Conservation (phyloP, 2,113 vertebrate genomes). For the Cololabis saira region DNA sequence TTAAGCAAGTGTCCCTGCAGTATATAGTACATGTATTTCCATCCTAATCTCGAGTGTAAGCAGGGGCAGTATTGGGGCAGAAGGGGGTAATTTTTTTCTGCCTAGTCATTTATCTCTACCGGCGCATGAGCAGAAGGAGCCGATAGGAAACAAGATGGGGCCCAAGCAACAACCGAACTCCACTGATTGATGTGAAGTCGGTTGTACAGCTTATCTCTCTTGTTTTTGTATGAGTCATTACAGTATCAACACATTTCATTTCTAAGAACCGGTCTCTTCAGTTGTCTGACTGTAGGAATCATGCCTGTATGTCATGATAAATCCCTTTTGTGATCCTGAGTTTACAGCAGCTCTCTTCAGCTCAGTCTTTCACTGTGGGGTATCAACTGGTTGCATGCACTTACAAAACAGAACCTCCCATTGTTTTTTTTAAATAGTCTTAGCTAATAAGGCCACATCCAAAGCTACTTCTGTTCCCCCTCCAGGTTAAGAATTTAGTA, state of each 20-base stretch:
- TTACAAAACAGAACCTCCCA: conserved; percentile 62
- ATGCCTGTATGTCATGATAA: conserved; percentile 36
- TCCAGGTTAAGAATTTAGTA: conserved; percentile 68
- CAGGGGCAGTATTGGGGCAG: conserved; percentile 11
- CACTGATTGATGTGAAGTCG: conserved; percentile 26
- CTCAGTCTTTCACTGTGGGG: conserved; percentile 31
- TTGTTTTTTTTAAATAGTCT: conserved; percentile 70
- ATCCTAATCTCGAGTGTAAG: conserved; percentile 42
- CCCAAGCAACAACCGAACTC: conserved; percentile 14
- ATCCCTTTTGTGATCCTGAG: conserved; percentile 45
- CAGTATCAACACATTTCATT: conserved; percentile 19
- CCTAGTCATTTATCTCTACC: conserved; percentile 69
- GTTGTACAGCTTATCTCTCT: conserved; percentile 26
- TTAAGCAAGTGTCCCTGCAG: conserved; percentile 43
- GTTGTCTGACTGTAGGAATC: neutral
- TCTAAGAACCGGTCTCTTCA: neutral
- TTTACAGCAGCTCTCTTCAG: conserved; percentile 45
- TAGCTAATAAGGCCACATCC: conserved; percentile 65
- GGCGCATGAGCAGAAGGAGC: conserved; percentile 47
- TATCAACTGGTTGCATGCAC: conserved; percentile 55
- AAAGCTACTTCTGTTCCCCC: conserved; percentile 54
- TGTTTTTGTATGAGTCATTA: conserved; percentile 8
- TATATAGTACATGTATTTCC: conserved; percentile 33
- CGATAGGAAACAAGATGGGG: conserved; percentile 52
- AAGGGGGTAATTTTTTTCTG: conserved; percentile 30